A percentile compares a stretch with the other conserved stretches of the same genome.
These are phyloP conservation scores for Colaptes auratus DNA, from an alignment of 2,113 vertebrate species.

Conservation along the genomic window DNA sequence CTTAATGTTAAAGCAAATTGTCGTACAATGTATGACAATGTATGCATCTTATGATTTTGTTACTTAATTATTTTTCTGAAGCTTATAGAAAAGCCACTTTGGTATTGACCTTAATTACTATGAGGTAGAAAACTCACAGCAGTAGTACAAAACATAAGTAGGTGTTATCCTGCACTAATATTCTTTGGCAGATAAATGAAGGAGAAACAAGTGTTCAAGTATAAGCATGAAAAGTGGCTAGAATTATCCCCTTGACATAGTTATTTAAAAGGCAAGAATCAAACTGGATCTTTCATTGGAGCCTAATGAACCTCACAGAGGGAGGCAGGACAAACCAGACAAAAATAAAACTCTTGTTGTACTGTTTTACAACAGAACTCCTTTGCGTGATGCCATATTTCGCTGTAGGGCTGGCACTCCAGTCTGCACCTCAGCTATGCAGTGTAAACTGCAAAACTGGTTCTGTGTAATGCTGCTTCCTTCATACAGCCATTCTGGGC, in stretches of 20 bases:
- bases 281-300: constrained; percentile 4
- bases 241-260: constrained; percentile 18
- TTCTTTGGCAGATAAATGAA: constrained; percentile 23
- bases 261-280: constrained; percentile 36
- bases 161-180: constrained; percentile 31
- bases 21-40: background rate
- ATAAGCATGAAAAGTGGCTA: background rate
- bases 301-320: background rate
- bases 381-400: background rate
- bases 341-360: constrained; percentile 6
- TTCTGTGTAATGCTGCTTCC: background rate
- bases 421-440: background rate
- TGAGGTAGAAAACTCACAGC: background rate
- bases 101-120: background rate
- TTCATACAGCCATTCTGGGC: background rate
- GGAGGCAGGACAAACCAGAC: background rate
- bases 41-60: background rate
- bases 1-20: background rate
- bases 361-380: background rate
- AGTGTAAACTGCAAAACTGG: background rate
- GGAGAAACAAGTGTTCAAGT: constrained; percentile 50
- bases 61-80: background rate
- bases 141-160: background rate
- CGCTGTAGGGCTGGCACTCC: background rate
- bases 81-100: background rate